phyloP scores from a whole-genome alignment of 2,113 vertebrate genomes.

The Sinocyclocheilus anshuiensis region DNA sequence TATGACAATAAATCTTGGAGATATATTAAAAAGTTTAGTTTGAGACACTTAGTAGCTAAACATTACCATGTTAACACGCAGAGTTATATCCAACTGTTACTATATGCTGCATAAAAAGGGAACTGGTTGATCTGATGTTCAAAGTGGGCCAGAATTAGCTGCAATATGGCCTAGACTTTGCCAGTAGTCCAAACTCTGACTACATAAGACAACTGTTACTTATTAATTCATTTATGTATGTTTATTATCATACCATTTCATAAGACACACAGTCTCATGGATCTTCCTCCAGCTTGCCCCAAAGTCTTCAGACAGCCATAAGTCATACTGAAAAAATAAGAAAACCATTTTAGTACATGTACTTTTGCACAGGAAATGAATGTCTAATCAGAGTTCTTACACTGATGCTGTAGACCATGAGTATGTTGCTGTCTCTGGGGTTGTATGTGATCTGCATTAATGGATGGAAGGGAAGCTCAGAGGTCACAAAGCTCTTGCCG shows the following conservation, averaged over 20 bases:
- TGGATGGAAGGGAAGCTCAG: constrained; percentile 84
- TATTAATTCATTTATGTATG: background rate
- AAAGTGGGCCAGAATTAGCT: too few relatives aligned
- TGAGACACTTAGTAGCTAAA: too few relatives aligned
- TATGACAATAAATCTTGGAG: too few relatives aligned
- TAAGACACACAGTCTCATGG: constrained; percentile 84
- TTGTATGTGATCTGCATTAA: constrained; percentile 83
- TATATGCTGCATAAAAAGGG: too few relatives aligned
- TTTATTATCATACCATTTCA: constrained; percentile 84
- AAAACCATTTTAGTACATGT: background rate
- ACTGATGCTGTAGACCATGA: constrained; percentile 80
- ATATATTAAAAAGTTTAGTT: too few relatives aligned
- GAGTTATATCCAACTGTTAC: too few relatives aligned
- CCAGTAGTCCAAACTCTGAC: too few relatives aligned
- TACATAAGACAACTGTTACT: too few relatives aligned
- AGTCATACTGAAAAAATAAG: constrained; percentile 77
- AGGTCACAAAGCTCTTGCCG: constrained; percentile 80
- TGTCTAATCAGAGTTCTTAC: constrained; percentile 68
- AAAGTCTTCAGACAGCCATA: constrained; percentile 89
- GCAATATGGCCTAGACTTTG: too few relatives aligned
- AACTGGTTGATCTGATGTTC: too few relatives aligned
- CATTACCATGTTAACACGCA: too few relatives aligned
- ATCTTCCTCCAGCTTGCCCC: constrained; percentile 85
- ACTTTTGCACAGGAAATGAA: background rate
- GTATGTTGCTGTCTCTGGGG: constrained; percentile 73